phyloP scores from a whole-genome alignment of 2,797 vertebrate genomes.

The Champsocephalus gunnari region DNA sequence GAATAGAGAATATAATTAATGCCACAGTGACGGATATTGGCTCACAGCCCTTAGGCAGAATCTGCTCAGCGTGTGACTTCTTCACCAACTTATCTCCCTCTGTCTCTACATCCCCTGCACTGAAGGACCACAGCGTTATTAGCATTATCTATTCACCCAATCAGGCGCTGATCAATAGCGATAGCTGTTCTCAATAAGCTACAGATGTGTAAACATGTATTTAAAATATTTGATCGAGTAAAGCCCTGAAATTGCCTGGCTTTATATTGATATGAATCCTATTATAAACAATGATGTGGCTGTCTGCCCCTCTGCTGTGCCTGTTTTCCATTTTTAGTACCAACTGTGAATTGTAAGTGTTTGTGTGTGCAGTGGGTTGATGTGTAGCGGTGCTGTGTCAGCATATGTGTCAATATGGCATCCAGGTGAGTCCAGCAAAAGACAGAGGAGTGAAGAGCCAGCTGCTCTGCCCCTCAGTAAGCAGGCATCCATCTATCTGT shows the following conservation, averaged over 20 bases:
- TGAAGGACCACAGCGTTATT: slow-evolving; percentile 17
- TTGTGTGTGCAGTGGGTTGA: slow-evolving; percentile 22
- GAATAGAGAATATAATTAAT: slow-evolving; percentile 85
- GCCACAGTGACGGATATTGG: slow-evolving; percentile 79
- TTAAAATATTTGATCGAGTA: slow-evolving; percentile 29
- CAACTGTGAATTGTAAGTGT: slow-evolving; percentile 51
- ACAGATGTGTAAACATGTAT: slow-evolving; percentile 35
- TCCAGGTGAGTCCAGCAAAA: slow-evolving; percentile 66
- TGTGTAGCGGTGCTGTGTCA: slow-evolving; percentile 42
- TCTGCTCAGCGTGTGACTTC: slow-evolving; percentile 68
- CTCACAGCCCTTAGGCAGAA: slow-evolving; percentile 65
- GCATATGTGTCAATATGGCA: slow-evolving; percentile 56
- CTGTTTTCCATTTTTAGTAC: slow-evolving; percentile 17
- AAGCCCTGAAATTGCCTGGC: slow-evolving; percentile 32
- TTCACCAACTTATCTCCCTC: slow-evolving; percentile 64
- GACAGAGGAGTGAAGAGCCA: slow-evolving; percentile 58
- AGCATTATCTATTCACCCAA: slow-evolving; percentile 23
- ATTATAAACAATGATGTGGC: slow-evolving; percentile 46
- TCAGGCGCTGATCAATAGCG: slow-evolving; percentile 20
- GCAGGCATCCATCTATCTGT: slow-evolving; percentile 74
- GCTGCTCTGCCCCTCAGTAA: slow-evolving; percentile 62
- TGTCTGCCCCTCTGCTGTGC: slow-evolving; percentile 17
- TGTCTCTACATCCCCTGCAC: slow-evolving; percentile 43
- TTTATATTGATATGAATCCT: slow-evolving; percentile 51
- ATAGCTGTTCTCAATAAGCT: slow-evolving; percentile 38